Conservation (phyloP, 35 echinoderm and acorn worm genomes). For the Eucidaris tribuloides region DNA sequence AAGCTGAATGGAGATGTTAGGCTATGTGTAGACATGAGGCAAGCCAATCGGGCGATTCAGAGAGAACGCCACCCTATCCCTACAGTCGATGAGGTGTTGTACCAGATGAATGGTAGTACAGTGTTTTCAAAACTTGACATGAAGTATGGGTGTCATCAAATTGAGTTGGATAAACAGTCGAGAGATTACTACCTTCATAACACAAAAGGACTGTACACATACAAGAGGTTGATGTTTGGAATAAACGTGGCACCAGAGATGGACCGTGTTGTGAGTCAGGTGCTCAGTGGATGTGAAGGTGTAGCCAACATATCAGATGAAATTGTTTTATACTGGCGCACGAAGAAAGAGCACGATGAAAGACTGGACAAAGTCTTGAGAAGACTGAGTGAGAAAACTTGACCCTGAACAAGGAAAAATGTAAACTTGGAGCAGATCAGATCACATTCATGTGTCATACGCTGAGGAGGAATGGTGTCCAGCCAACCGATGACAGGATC, state of each 20-base stretch:
- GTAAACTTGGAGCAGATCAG: slow-evolving; percentile 40
- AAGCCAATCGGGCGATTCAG: not conserved
- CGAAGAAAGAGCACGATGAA: slow-evolving; percentile 23
- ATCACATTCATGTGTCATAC: slow-evolving; percentile 68
- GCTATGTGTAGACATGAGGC: slow-evolving; percentile 36
- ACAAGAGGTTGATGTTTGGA: slow-evolving; percentile 63
- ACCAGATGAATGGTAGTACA: not conserved
- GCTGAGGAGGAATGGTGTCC: slow-evolving; percentile 37
- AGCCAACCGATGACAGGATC: slow-evolving; percentile 45
- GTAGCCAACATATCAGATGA: slow-evolving; percentile 61
- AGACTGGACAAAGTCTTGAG: slow-evolving; percentile 26
- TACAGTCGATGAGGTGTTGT: slow-evolving; percentile 12
- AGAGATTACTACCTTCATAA: slow-evolving; percentile 51
- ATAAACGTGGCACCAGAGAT: slow-evolving; percentile 53
- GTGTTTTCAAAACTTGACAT: slow-evolving; percentile 26
- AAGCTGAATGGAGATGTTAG: slow-evolving; percentile 59
- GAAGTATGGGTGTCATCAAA: slow-evolving; percentile 19
- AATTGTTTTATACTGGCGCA: slow-evolving; percentile 34
- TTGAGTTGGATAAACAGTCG: not conserved
- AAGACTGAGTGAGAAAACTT: slow-evolving; percentile 38
- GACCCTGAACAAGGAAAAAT: slow-evolving; percentile 52
- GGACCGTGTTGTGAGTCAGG: slow-evolving; percentile 27
- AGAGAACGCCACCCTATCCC: slow-evolving; percentile 4
- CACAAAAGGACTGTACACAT: slow-evolving; percentile 36
- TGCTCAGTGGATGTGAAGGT: slow-evolving; percentile 32